Evolutionary conservation across 1,140 invertebrate species (phyloP).

Genomic region (Stegodyphus dumicola): DNA sequence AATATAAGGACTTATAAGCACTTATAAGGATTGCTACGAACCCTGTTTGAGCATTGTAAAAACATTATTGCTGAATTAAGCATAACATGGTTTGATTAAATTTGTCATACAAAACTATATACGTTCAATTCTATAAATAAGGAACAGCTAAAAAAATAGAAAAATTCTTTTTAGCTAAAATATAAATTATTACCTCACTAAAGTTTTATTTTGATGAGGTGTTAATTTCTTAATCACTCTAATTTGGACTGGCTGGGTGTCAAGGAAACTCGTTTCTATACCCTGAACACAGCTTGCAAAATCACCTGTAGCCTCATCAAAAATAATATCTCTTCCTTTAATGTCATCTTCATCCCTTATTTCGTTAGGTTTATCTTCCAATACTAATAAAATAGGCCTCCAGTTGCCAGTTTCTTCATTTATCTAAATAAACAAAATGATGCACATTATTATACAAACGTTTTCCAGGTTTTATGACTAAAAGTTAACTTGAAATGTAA

Average conservation of each 20-base stretch:
- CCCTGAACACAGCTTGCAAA: background rate
- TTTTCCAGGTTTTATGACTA: background rate
- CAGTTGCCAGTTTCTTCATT: conserved; percentile 85
- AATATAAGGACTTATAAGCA: no score
- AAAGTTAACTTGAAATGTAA: background rate
- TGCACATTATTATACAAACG: background rate
- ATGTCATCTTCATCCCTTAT: conserved; percentile 62
- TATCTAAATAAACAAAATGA: conserved; percentile 67
- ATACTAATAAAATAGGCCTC: conserved; percentile 82
- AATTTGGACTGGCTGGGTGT: conserved; percentile 13
- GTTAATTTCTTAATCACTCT: conserved; percentile 64
- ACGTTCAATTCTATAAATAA: background rate
- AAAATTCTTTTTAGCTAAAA: background rate
- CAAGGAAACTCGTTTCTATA: background rate
- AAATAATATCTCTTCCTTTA: conserved; percentile 61
- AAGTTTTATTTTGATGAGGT: conserved; percentile 65
- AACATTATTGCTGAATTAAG: no score
- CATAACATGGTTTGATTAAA: no score
- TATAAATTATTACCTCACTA: conserved; percentile 65
- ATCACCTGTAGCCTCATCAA: background rate
- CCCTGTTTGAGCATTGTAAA: no score
- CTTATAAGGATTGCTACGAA: no score
- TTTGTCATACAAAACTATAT: background rate
- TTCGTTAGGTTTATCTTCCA: conserved; percentile 67
- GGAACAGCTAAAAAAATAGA: no score